Evolutionary conservation across 2,888 invertebrate species (phyloP).

Genomic region (Zygothrica quintamaculata): DNA sequence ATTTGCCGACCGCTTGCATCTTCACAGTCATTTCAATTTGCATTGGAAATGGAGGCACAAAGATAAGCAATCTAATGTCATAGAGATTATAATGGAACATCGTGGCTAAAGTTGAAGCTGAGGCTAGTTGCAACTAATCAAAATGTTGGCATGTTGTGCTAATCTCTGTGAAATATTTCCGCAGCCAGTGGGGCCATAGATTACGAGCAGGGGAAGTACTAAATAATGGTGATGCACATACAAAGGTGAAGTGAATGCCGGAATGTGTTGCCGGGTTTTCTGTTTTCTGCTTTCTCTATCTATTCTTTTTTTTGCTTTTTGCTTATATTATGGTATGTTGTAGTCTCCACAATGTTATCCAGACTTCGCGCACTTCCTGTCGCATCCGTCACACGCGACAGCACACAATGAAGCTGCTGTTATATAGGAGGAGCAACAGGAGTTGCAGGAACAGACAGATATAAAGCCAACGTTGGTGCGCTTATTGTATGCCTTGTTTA

Average conservation of each 20-base stretch:
- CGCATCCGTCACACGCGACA: constrained; percentile 69
- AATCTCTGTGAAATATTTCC: constrained; percentile 75
- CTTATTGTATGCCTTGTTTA: constrained; percentile 71
- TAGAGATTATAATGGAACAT: not conserved
- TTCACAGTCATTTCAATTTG: constrained; percentile 83
- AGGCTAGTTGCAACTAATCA: constrained; percentile 52
- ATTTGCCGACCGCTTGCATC: constrained; percentile 77
- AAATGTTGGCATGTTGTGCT: constrained; percentile 60
- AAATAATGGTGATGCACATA: constrained; percentile 56
- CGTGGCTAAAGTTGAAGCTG: not conserved
- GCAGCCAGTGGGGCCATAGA: constrained; percentile 50
- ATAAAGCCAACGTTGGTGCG: constrained; percentile 60
- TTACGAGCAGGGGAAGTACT: constrained; percentile 55
- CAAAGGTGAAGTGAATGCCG: constrained; percentile 34
- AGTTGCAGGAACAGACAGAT: constrained; percentile 39
- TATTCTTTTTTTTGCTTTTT: constrained; percentile 13
- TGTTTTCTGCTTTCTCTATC: too few relatives aligned
- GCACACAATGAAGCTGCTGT: constrained; percentile 53
- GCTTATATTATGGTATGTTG: constrained; percentile 31
- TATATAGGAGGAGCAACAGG: not conserved
- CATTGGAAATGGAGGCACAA: constrained; percentile 80
- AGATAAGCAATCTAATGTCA: constrained; percentile 36
- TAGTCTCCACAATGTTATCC: constrained; percentile 43
- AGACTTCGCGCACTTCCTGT: constrained; percentile 68
- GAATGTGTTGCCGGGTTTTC: constrained; percentile 14